Base-by-base conservation (phyloP, 2,888 invertebrate species). In the Athalia rosae region DNA sequence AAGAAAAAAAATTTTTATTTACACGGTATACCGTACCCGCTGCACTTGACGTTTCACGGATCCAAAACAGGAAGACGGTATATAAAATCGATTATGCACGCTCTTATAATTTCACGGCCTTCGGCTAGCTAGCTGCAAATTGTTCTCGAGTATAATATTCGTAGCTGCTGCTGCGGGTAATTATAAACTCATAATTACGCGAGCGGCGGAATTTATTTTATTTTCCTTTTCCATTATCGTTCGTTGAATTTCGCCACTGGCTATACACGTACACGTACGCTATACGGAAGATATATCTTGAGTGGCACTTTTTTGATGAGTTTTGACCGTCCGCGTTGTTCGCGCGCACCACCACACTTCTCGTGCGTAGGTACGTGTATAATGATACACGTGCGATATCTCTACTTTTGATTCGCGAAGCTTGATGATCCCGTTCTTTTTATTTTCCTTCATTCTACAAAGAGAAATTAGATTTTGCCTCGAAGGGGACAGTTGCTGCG, bases 401-500 rank as follows among this genome's bases (percentile, higher is more conserved):
- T 45, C 11, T 28, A 53, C 28, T 56, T 71, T 58, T 7, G 58
- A 58, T 71, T 58, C 71, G 13, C n/a, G n/a, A 45, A 71, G 71
- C 71, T 58, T 15, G 58, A 56, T 45, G 71, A 71, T 56, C 58
- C 58, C 58, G 11, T 61, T 48, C 71, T 71, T 61, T 11, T 62
- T 74, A 66, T 58, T 62, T 74, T 77, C 66, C 59, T 67, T 77
- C 41, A 11, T 11, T 56, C 53, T 71, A 66, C 77, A 77, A 7
- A 63, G 15, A 67, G 79, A 82, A 80, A 82, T 79, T 78, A 77
- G 81, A 78, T 82, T 85, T 80, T 85, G 86, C 85, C 86, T 86
- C 71, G 81, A 80, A 86, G 86, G 85, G 81, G 84, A 85, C 86
- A 86, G 84, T 86, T 84, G 85, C 78, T 66, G 28, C 28, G 28